Evolutionary conservation across 2,888 invertebrate genomes (phyloP).

Genomic region (Acleris laterana): DNA sequence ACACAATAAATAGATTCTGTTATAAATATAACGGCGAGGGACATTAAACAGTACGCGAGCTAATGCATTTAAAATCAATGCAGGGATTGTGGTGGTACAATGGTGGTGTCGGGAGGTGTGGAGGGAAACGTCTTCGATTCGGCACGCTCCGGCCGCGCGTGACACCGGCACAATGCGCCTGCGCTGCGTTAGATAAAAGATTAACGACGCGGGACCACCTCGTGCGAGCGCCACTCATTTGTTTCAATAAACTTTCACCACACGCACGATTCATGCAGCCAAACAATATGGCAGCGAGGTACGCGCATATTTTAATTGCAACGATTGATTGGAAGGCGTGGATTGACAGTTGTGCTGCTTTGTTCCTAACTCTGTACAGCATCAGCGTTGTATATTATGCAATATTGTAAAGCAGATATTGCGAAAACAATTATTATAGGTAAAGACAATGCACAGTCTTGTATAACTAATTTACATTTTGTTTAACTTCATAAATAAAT

Average conservation of each 20-base stretch:
- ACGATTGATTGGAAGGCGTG: conserved; percentile 24
- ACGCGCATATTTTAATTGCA: conserved; percentile 23
- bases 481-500: too few species aligned
- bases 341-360: background rate
- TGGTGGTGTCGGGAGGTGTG: conserved; percentile 54
- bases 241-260: conserved; percentile 52
- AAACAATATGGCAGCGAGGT: conserved; percentile 20
- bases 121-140: conserved; percentile 53
- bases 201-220: conserved; percentile 71
- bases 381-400: too few species aligned
- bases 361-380: too few species aligned
- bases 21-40: conserved; percentile 51
- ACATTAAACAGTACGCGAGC: conserved; percentile 61
- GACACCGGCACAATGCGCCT: conserved; percentile 59
- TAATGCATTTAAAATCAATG: conserved; percentile 58
- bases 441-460: too few species aligned
- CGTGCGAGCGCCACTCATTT: conserved; percentile 53
- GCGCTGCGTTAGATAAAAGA: conserved; percentile 62
- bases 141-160: conserved; percentile 54
- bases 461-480: too few species aligned
- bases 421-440: too few species aligned
- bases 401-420: too few species aligned
- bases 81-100: conserved; percentile 48
- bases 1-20: conserved; percentile 30
- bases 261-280: conserved; percentile 23